A percentile compares a stretch with the other conserved stretches of the same genome.
phyloP scores from a whole-genome alignment of 2,113 vertebrate genomes.

The Cochlearius cochlearius region DNA sequence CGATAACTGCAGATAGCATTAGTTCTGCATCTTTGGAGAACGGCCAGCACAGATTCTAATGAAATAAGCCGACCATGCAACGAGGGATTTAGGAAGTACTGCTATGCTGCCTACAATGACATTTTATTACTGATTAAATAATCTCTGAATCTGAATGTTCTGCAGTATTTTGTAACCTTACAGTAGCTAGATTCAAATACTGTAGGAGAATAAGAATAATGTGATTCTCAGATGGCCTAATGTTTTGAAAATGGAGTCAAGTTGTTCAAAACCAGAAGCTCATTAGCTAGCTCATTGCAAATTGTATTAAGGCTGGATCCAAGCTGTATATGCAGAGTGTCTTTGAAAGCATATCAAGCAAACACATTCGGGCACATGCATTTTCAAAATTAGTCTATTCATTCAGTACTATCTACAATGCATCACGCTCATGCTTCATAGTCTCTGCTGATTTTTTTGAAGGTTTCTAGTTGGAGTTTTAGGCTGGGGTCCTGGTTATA shows the following conservation, averaged over 20 bases:
- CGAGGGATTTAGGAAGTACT: constrained; percentile 53
- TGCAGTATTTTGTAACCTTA: constrained; percentile 32
- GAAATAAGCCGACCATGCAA: constrained; percentile 60
- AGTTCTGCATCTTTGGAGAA: constrained; percentile 67
- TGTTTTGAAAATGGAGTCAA: constrained; percentile 61
- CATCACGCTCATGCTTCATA: background rate
- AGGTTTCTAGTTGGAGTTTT: background rate
- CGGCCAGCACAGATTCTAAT: constrained; percentile 66
- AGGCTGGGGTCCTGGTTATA: background rate
- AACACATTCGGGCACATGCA: background rate
- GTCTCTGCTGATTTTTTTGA: background rate
- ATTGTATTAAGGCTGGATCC: background rate
- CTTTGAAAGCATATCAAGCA: background rate
- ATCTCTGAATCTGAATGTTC: constrained; percentile 53
- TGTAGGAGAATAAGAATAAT: constrained; percentile 19
- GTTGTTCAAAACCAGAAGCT: constrained; percentile 66
- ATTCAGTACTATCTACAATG: background rate
- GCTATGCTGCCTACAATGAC: constrained; percentile 37
- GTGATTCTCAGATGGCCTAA: constrained; percentile 20
- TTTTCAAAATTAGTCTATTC: background rate
- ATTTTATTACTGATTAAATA: constrained; percentile 67
- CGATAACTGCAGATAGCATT: constrained; percentile 21
- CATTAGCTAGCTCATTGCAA: constrained; percentile 10
- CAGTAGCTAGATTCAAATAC: constrained; percentile 27
- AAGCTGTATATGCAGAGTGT: background rate